Evolutionary conservation across 2,888 invertebrate species (phyloP).

Genomic region (Leptodirus hochenwartii): DNA sequence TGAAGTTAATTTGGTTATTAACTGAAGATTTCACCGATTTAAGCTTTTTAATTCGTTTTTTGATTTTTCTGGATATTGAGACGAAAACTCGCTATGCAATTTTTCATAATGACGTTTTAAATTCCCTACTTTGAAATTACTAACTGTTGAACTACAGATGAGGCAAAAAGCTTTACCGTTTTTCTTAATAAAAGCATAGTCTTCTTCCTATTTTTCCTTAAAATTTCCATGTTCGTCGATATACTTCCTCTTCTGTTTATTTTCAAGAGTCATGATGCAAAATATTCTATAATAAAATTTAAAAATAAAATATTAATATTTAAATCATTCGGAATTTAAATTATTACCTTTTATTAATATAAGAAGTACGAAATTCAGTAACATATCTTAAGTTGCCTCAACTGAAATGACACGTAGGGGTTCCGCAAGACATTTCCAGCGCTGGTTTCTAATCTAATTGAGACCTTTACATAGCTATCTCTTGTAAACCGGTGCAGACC

Average conservation of each 20-base stretch:
- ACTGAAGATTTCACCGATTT: conserved; percentile 6
- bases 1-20: conserved; percentile 6
- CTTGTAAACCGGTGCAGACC: no score
- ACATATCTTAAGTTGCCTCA: no score
- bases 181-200: conserved; percentile 3
- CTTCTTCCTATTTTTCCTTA: conserved; percentile 5
- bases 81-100: conserved; percentile 4
- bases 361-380: no score
- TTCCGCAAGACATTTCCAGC: no score
- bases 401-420: no score
- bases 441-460: no score
- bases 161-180: conserved; percentile 5
- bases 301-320: no score
- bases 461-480: no score
- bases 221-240: conserved; percentile 5
- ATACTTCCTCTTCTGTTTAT: conserved; percentile 4
- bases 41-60: conserved; percentile 5
- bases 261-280: not conserved
- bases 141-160: conserved; percentile 5
- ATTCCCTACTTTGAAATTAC: conserved; percentile 6
- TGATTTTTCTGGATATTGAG: conserved; percentile 6
- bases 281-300: no score
- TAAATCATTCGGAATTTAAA: no score
- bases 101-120: conserved; percentile 6
- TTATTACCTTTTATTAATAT: no score